Conservation (phyloP, 2,888 invertebrate species). For the Glaucopsyche alexis region DNA sequence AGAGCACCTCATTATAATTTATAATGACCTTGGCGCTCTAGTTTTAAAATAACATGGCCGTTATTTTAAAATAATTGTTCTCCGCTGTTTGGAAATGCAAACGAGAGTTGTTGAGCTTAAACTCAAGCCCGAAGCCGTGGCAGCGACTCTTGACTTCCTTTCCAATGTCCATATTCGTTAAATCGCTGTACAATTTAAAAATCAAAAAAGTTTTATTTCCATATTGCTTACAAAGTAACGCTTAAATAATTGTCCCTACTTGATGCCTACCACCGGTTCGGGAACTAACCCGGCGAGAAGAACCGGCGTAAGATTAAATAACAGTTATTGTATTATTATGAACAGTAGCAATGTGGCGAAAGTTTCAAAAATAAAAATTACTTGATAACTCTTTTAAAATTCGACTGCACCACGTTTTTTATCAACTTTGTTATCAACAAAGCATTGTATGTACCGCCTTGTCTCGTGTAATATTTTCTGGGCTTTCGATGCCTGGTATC, state of each 20-base stretch:
- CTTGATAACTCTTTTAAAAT: neutral
- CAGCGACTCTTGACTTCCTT: neutral
- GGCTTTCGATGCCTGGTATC: no score
- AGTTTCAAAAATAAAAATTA: neutral
- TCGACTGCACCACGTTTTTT: neutral
- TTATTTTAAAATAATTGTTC: slow-evolving; percentile 11
- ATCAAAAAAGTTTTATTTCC: no score
- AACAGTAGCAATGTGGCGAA: neutral
- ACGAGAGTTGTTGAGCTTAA: neutral
- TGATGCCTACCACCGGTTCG: no score
- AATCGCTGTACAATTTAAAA: neutral
- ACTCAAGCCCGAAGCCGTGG: neutral
- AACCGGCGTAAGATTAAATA: no score
- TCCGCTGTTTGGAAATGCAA: neutral
- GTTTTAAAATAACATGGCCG: neutral
- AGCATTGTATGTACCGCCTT: no score
- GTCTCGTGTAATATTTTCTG: no score
- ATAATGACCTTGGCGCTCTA: neutral
- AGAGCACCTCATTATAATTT: slow-evolving; percentile 1
- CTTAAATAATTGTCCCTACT: no score
- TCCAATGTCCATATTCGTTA: neutral
- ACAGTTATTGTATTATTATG: neutral
- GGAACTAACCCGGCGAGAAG: no score
- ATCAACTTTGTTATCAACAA: no score
- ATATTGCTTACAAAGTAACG: no score